These are phyloP conservation scores for Trematomus bernacchii DNA, from an alignment of 2,797 vertebrate species.

Conservation along the genomic window DNA sequence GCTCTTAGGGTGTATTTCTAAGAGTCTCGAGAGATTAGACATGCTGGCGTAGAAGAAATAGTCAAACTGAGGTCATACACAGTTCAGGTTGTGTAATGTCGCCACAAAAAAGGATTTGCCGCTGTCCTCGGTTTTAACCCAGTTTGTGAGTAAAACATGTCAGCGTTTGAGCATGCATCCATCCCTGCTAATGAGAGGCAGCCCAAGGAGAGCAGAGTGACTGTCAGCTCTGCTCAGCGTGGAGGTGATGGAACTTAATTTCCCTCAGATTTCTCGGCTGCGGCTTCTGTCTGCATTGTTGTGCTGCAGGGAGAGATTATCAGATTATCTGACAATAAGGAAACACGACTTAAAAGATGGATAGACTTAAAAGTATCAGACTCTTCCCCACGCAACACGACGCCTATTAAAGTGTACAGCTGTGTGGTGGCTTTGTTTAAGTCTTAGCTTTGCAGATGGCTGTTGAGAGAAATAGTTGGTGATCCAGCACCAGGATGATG, in stretches of 20 bases:
- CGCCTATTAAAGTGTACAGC: conserved; percentile 19
- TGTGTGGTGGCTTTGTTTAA: conserved; percentile 24
- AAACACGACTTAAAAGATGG: conserved; percentile 6
- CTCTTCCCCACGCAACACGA: conserved; percentile 25
- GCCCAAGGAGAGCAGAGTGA: conserved; percentile 48
- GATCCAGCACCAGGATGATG: conserved; percentile 20
- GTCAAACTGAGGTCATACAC: conserved; percentile 53
- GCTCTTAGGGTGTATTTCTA: conserved; percentile 40
- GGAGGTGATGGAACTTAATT: conserved; percentile 67
- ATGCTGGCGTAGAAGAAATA: conserved; percentile 17
- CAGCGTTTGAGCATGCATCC: conserved; percentile 56
- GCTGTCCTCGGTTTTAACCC: conserved; percentile 54
- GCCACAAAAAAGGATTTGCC: conserved; percentile 42
- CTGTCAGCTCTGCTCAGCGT: conserved; percentile 51
- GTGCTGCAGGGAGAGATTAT: conserved; percentile 73
- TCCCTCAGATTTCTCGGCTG: conserved; percentile 57
- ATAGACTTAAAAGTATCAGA: conserved; percentile 35
- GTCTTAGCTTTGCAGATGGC: conserved; percentile 22
- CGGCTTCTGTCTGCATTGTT: conserved; percentile 59
- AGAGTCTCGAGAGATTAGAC: conserved; percentile 23
- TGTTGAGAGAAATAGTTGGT: conserved; percentile 12
- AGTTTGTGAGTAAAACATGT: conserved; percentile 62
- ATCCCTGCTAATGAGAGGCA: conserved; percentile 69
- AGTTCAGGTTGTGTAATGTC: conserved; percentile 59
- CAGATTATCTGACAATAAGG: conserved; percentile 70